phyloP scores from a whole-genome alignment of 2,888 invertebrate genomes.

The Daptonema setosum region DNA sequence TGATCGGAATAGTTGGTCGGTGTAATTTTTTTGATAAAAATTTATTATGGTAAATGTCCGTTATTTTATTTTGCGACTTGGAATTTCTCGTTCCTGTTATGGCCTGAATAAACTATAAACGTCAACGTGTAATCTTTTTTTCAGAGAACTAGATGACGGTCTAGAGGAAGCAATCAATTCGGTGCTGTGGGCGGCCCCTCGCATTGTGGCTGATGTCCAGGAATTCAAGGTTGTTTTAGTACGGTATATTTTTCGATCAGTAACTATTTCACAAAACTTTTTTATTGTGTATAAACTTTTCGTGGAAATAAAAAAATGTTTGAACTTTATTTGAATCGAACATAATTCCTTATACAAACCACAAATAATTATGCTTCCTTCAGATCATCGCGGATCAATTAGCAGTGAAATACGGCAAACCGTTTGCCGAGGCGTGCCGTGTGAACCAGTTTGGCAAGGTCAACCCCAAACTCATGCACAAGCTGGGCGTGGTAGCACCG shows the following conservation, averaged over 20 bases:
- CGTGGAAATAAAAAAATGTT: no score
- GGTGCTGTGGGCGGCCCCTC: constrained; percentile 86
- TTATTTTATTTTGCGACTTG: no score
- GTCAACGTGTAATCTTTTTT: constrained; percentile 8
- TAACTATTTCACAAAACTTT: no score
- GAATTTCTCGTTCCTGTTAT: no score
- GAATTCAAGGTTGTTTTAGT: constrained; percentile 29
- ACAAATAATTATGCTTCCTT: no score
- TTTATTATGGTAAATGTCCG: no score
- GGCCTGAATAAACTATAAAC: neutral
- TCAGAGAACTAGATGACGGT: constrained; percentile 61
- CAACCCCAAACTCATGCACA: constrained; percentile 78
- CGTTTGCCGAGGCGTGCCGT: constrained; percentile 67
- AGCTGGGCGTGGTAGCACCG: constrained; percentile 76
- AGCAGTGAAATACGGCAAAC: constrained; percentile 72
- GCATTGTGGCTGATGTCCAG: constrained; percentile 41
- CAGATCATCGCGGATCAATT: constrained; percentile 65
- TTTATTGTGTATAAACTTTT: no score
- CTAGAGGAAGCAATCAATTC: constrained; percentile 83
- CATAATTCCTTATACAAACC: no score
- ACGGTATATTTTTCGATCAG: no score
- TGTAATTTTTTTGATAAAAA: no score
- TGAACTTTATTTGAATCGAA: no score
- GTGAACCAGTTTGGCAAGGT: constrained; percentile 48
- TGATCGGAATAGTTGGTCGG: no score